Base-by-base conservation (phyloP, 53 echinoderm and acorn worm genomes). In the Holothuria scabra region DNA sequence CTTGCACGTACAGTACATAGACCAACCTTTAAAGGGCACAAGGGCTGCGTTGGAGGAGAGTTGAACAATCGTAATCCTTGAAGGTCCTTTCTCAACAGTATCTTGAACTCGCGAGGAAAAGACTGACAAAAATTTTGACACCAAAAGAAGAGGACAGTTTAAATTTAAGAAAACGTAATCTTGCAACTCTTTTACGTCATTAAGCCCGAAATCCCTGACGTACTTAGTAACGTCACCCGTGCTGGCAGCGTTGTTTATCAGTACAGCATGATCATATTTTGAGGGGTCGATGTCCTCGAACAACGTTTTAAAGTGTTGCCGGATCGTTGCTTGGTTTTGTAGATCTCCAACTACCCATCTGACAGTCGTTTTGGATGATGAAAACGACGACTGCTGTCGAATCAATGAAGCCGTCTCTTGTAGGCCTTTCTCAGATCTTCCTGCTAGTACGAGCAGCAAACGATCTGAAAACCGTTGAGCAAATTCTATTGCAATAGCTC, bases 211-310 rank as follows among this genome's bases (percentile, higher is more conserved):
- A 48, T 94, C 82, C n/a, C 85, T 37, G 56, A 88, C 63, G 31
- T 88, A 83, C 49, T 68, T 26, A 18, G 90, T 61, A 8, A 88
- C 52, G 29, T 93, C 93, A 9, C 92, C 91, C 0, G 94, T 65
- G 25, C 89, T 81, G 33, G 86, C 97, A 29, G 93, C 97, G 46
- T 94, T 94, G 65, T 94, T 87, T 19, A 97, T 25, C 13, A 97
- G 82, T 28, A 94, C 32, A 0, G 86, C 88, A 60, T 97, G 97
- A 55, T 90, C 84, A 79, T 74, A 97, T 58, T 65, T 31, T 25
- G 75, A 29, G 56, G 90, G 49, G 38, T 85, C 86, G 5, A 82
- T 81, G 57, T 60, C 67, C 46, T 86, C 65, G 56, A 92, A 84
- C 18, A 92, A 75, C 2, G 70, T 55, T 1, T 32, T 32, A 28